Percentiles rank a stretch among this genome's conserved stretches.
Conservation (phyloP, 1,140 invertebrate species). For the Littorina saxatilis region DNA sequence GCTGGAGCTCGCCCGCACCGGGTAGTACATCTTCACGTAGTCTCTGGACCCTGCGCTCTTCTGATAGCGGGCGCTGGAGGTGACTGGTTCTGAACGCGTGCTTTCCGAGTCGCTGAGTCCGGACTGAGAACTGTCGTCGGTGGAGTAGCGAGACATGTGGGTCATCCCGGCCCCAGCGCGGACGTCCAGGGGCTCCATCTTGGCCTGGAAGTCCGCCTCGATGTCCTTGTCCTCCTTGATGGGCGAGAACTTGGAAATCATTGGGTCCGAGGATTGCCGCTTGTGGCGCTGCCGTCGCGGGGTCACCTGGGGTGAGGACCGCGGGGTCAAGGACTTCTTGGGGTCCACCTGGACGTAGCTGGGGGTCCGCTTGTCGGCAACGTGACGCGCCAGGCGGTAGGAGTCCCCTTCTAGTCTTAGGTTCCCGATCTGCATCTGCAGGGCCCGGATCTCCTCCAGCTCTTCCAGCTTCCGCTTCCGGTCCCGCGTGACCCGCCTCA, state of each 20-base stretch:
- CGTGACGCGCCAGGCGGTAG: slow-evolving; percentile 39
- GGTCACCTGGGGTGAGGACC: slow-evolving; percentile 72
- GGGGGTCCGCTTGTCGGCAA: slow-evolving; percentile 34
- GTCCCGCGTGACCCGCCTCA: slow-evolving; percentile 76
- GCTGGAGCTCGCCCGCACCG: slow-evolving; percentile 38
- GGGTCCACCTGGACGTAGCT: slow-evolving; percentile 38
- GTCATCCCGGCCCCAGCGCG: slow-evolving; percentile 9
- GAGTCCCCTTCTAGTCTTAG: slow-evolving; percentile 68
- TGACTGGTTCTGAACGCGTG: slow-evolving; percentile 66
- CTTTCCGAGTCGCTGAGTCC: slow-evolving; percentile 71
- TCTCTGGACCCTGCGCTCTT: slow-evolving; percentile 62
- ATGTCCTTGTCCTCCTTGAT: slow-evolving; percentile 79
- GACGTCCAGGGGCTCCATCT: slow-evolving; percentile 39
- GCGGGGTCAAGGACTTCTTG: slow-evolving; percentile 49
- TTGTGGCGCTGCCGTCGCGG: slow-evolving; percentile 71
- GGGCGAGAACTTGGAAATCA: slow-evolving; percentile 77
- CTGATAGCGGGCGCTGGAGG: slow-evolving; percentile 48
- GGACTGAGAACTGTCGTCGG: slow-evolving; percentile 71
- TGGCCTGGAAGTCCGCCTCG: slow-evolving; percentile 73
- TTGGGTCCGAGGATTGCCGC: slow-evolving; percentile 73
- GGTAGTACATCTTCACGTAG: slow-evolving; percentile 67
- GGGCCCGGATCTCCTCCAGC: slow-evolving; percentile 73
- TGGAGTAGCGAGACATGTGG: slow-evolving; percentile 51
- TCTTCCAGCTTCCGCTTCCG: slow-evolving; percentile 75
- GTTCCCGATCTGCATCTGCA: slow-evolving; percentile 70